Conservation (phyloP, 2,797 vertebrate species). For the Urocyon cinereoargenteus region DNA sequence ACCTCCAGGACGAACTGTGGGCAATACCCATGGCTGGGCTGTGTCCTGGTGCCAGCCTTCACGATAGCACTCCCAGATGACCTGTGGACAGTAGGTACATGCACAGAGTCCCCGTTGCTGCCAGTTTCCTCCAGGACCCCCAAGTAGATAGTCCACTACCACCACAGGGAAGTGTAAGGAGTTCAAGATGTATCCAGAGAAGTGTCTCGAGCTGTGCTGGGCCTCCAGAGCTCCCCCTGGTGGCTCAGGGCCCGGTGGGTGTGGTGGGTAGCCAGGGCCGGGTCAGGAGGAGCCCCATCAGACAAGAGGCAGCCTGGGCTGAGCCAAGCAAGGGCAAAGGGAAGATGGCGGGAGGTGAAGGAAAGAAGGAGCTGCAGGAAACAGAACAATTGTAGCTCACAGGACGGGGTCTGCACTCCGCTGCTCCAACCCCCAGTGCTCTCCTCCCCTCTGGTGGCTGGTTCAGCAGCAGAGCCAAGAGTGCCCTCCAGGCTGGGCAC, state of each 20-base stretch:
- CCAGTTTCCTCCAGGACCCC: background rate
- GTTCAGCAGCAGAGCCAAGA: background rate
- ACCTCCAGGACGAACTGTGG: background rate
- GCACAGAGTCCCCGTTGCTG: background rate
- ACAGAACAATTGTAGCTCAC: background rate
- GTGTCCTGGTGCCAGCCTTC: background rate
- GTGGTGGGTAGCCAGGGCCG: too few species aligned
- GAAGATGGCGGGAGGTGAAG: background rate
- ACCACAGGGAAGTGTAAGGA: background rate
- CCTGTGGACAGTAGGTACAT: accelerated
- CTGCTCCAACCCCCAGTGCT: background rate
- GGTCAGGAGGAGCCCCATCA: background rate
- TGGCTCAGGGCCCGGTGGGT: background rate
- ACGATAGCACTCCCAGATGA: accelerated
- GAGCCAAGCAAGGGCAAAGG: background rate
- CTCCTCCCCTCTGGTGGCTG: too few species aligned
- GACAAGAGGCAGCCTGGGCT: too few species aligned
- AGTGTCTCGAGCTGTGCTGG: background rate
- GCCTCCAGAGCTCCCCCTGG: background rate
- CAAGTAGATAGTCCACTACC: background rate
- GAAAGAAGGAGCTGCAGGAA: background rate
- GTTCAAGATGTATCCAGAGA: too few species aligned
- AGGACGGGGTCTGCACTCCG: background rate
- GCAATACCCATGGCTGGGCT: too few species aligned
- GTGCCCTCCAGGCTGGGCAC: background rate